Conservation (phyloP, 1,140 invertebrate genomes). For the Drosophila nannoptera region DNA sequence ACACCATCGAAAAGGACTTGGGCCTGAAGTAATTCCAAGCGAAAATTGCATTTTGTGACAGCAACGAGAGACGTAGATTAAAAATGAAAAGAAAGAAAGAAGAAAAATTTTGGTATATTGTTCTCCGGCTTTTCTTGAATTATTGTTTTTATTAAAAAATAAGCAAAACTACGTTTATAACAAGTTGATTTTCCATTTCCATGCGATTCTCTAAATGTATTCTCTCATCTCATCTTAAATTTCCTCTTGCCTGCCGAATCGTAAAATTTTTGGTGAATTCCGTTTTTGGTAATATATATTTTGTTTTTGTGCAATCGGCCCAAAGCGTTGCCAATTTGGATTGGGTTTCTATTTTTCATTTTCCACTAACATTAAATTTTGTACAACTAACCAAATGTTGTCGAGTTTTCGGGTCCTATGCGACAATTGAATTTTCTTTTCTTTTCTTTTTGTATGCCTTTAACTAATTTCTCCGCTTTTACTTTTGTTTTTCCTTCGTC, state of each 20-base stretch:
- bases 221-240: conserved; percentile 36
- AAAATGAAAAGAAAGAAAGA: conserved; percentile 21
- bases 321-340: conserved; percentile 45
- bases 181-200: conserved; percentile 75
- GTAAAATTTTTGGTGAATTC: conserved; percentile 34
- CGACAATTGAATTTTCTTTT: conserved; percentile 34
- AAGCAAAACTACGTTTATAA: conserved; percentile 79
- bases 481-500: not conserved
- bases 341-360: conserved; percentile 36
- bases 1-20: conserved; percentile 88
- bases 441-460: conserved; percentile 27
- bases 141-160: conserved; percentile 79
- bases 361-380: conserved; percentile 60
- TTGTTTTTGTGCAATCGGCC: conserved; percentile 40
- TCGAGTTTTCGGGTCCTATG: conserved; percentile 47
- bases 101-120: conserved; percentile 1
- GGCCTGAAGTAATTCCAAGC: conserved; percentile 61
- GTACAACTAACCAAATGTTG: conserved; percentile 69
- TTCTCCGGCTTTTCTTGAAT: conserved; percentile 55
- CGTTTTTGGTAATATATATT: conserved; percentile 27
- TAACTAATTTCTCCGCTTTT: conserved; percentile 16
- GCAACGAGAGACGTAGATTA: not conserved
- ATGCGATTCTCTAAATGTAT: conserved; percentile 42
- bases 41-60: conserved; percentile 32
- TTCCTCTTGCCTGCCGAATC: conserved; percentile 50